Evolutionary conservation across 1,140 invertebrate species (phyloP).

Genomic region (Trichoplusia ni): DNA sequence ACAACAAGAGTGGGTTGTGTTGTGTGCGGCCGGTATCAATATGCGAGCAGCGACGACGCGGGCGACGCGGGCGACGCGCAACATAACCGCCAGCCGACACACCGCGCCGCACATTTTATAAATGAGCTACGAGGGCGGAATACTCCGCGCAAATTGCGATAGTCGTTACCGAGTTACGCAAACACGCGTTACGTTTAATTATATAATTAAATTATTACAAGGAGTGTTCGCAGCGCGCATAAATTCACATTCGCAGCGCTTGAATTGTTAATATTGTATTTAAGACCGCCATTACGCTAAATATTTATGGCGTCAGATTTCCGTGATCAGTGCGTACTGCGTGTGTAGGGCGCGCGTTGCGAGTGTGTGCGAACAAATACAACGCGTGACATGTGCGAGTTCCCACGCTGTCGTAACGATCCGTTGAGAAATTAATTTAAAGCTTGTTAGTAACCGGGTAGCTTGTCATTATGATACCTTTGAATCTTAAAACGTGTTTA

Average conservation of each 20-base stretch:
- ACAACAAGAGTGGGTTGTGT: too few relatives aligned
- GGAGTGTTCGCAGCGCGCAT: slow-evolving; percentile 5
- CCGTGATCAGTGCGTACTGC: slow-evolving; percentile 7
- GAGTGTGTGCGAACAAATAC: not conserved
- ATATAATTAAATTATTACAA: slow-evolving; percentile 25
- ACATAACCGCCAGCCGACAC: slow-evolving; percentile 12
- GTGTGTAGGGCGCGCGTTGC: not conserved
- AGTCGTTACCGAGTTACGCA: slow-evolving; percentile 16
- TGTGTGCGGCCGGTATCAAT: too few relatives aligned
- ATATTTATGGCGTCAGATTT: slow-evolving; percentile 17
- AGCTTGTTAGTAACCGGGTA: slow-evolving; percentile 10
- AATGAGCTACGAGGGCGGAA: slow-evolving; percentile 25
- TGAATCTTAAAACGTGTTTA: slow-evolving; percentile 13
- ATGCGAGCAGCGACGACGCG: too few relatives aligned
- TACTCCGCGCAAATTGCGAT: slow-evolving; percentile 16
- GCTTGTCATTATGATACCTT: slow-evolving; percentile 11
- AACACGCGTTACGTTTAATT: slow-evolving; percentile 31
- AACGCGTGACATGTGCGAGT: not conserved
- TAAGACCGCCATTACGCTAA: slow-evolving; percentile 11
- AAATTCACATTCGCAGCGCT: not conserved
- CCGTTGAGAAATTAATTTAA: slow-evolving; percentile 8
- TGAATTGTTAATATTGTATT: slow-evolving; percentile 27
- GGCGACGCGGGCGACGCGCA: slow-evolving; percentile 8
- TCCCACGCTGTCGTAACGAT: slow-evolving; percentile 1
- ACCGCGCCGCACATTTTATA: slow-evolving; percentile 19